Base-by-base conservation (phyloP, 2,113 vertebrate genomes). In the Herpetotheres cachinnans region DNA sequence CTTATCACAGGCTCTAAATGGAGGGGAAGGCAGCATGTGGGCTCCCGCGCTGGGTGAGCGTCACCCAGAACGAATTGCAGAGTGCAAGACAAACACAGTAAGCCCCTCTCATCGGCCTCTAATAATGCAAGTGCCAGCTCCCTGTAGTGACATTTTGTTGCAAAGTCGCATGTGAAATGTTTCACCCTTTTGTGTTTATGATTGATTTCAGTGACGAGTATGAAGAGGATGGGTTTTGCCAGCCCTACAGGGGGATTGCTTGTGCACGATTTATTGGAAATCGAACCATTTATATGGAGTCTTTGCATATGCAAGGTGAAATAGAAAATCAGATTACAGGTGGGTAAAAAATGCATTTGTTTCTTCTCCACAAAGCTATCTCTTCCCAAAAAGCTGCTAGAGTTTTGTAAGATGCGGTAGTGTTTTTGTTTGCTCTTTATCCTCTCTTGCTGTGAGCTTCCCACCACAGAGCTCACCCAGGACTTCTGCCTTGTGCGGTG, bases 241-340 rank as follows among this genome's bases (percentile, higher is more conserved):
- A 99, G 97, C 99, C 99, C 2, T 99, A 99, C 98, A 97, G 99
- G 96, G 99, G 99, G n/a, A 99, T 99, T 7, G 99, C 99, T 25
- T 99, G 99, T 7, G 99, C 99, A 3, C 99, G 99, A 16, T 99
- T 99, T 91, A 99, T 99, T 17, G 99, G 99, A 2, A 99, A 99
- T 96, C 98, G 99, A 80, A 99, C 99, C 81, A 99, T 99, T 96
- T 99, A 99, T 16, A 99, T 99, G 93, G 99, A 99, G 90, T 99
- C 99, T n/a, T 91, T 99, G 95, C 99, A 99, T 90, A 99, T 99
- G 99, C 99, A 99, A 95, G 99, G 99, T 1, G 99, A 99, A 95
- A 99, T 99, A 69, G 99, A 99, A 98, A 99, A 99, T 54, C 99
- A 99, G 97, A 99, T 99, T 72, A 99, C 99, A 98, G 99, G 99